Percentiles rank a stretch among this genome's conserved stretches.
These are phyloP conservation scores for Lampropteryx suffumata DNA, from an alignment of 2,888 invertebrate genomes.

Conservation along the genomic window DNA sequence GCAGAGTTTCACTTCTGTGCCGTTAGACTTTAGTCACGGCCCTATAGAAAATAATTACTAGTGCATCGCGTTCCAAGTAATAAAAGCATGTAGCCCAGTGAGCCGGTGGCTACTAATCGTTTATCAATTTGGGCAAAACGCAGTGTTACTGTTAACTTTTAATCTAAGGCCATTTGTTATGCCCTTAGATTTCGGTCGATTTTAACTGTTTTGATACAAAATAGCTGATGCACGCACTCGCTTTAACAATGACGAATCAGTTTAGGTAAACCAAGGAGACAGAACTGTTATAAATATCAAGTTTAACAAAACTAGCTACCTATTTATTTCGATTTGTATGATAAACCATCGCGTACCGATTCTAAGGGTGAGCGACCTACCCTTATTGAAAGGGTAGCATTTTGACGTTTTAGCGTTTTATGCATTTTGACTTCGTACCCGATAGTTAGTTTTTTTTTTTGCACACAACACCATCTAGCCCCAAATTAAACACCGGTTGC, in stretches of 20 bases:
- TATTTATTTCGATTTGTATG: too few species aligned
- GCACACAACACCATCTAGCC: too few species aligned
- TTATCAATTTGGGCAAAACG: conserved; percentile 32
- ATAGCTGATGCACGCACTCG: background rate
- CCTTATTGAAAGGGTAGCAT: too few species aligned
- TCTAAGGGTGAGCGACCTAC: too few species aligned
- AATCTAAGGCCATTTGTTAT: conserved; percentile 28
- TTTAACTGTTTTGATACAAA: background rate
- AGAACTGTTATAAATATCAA: too few species aligned
- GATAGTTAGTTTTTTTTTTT: too few species aligned
- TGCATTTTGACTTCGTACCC: too few species aligned
- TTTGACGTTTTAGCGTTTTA: too few species aligned
- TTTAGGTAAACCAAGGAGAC: too few species aligned
- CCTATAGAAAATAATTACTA: conserved; percentile 1
- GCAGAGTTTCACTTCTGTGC: conserved; percentile 26
- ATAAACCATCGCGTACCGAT: too few species aligned
- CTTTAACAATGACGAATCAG: background rate
- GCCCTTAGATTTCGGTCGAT: conserved; percentile 22
- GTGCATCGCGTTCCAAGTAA: conserved; percentile 30
- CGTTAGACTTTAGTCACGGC: conserved; percentile 62
- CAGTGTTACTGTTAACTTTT: conserved; percentile 35
- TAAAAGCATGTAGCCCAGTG: conserved; percentile 43
- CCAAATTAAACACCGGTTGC: too few species aligned
- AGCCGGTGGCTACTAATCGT: conserved; percentile 27
- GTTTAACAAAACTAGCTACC: too few species aligned